Base-by-base conservation (phyloP, 2,888 invertebrate genomes). In the Melolontha melolontha region DNA sequence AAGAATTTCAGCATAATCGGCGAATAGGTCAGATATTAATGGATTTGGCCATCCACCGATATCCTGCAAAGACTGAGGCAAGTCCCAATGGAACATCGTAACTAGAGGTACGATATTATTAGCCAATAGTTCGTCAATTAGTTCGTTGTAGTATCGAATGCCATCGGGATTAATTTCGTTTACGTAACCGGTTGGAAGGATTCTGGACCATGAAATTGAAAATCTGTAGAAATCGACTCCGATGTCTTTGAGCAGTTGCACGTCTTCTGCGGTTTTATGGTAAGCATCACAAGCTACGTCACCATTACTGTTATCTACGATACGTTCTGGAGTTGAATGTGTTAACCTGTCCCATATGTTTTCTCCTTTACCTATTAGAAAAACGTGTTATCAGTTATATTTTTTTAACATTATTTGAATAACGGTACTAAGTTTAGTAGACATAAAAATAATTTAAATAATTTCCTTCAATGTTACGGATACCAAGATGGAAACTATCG, bases 311-410 rank as follows among this genome's bases (percentile, higher is more conserved):
- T 82, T 82, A 75, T 90, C 88, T 62, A 80, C 82, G 0, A 91
- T 84, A 0, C 84, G 75, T 1, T 88, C 85, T 0, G 87, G 85
- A 7, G 47, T 52, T 6, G 78, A 76, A 73, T 90, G 90, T 0
- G 88, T 87, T 74, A 89, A 88, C 6, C 83, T 84, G 79, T 92
- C 92, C 92, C 91, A 92, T 22, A 90, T 88, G 75, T 86, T 89
- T 74, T 87, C 87, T 1, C 88, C 86, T 82, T 89, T 90, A 7
- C 87, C 90, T 89, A 73, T 10, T 77, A 70, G 22, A 57, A 17
- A 12, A n/a, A n/a, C n/a, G n/a, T n/a, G n/a, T n/a, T n/a, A n/a
- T n/a, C n/a, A n/a, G n/a, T n/a, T n/a, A n/a, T n/a, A n/a, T n/a
- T n/a, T n/a, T n/a, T n/a, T n/a, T n/a, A n/a, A n/a, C n/a, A n/a